A percentile compares a stretch with the other conserved stretches of the same genome.
Evolutionary conservation across 2,113 vertebrate genomes (phyloP).

Genomic region (Podiceps cristatus): DNA sequence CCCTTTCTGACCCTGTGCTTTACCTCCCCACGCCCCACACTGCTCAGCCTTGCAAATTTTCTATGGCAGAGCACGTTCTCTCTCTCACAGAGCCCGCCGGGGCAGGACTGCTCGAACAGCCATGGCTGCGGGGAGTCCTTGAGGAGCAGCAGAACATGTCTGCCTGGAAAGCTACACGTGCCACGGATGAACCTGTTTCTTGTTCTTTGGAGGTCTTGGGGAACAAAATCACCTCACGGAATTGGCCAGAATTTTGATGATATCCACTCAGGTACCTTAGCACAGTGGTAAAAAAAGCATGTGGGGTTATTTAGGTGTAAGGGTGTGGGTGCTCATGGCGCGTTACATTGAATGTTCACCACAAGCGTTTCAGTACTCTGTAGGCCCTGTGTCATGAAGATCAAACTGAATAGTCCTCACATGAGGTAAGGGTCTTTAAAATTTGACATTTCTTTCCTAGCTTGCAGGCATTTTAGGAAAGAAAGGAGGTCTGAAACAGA

Average conservation of each 20-base stretch:
- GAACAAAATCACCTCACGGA: background rate
- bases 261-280: background rate
- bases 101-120: background rate
- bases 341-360: background rate
- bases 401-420: background rate
- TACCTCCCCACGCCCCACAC: background rate
- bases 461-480: background rate
- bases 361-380: background rate
- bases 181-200: fast-evolving
- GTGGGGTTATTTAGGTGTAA: background rate
- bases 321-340: background rate
- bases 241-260: background rate
- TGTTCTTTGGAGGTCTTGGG: background rate
- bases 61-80: background rate
- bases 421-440: background rate
- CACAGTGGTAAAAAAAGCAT: fast-evolving
- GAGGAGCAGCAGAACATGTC: background rate
- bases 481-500: background rate
- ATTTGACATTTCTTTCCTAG: background rate
- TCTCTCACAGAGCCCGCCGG: background rate
- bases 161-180: background rate
- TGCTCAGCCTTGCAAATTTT: background rate
- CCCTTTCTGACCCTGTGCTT: background rate
- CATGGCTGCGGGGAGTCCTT: fast-evolving
- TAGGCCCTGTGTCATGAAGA: background rate